Base-by-base conservation (phyloP, 2,888 invertebrate species). In the Parnassius apollo region DNA sequence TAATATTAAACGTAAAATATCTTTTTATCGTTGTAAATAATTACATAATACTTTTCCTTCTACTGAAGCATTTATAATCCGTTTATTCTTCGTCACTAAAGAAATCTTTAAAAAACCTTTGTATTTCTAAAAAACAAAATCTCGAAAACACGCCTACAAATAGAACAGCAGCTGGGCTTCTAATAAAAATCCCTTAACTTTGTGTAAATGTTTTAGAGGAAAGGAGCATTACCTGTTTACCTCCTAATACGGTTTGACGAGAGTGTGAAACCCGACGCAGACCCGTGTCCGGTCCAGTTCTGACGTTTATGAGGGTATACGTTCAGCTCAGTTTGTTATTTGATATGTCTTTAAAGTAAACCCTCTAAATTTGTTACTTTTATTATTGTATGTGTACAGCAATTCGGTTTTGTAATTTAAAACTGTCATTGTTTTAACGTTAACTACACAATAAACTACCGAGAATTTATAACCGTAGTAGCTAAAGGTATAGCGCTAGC, bases 281-380 rank as follows among this genome's bases (percentile, higher is more conserved):
- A 85, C 88, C 85, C 86, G 75, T 75, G 88, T 88, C 84, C 77
- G 71, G 69, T 70, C 70, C 71, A 76, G 75, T 72, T 80, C 77
- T 88, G 88, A 89, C 88, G 84, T 88, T 89, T 89, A 88, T 88
- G 85, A 86, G 88, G 88, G 89, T 86, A 77, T 75, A 76, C 78
- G 78, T 78, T 81, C 82, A 79, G 72, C 72, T 72, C 74, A 69
- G 74, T 71, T 72, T 71, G 85, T 82, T 82, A 88, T 82, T 84
- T 77, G 81, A 88, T 86, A 78, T 80, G 77, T 82, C 78, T 80
- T 77, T 82, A 82, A 81, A 82, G 78, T 79, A 75, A 74, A 75
- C 72, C 74, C 73, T 69, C 71, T 72, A 75, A 82, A 82, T 80
- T 79, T 79, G 80, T 80, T 78, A 78, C 71, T 65, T 54, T 57